Conservation (phyloP, 2,113 vertebrate species). For the Lichenostomus cassidix region DNA sequence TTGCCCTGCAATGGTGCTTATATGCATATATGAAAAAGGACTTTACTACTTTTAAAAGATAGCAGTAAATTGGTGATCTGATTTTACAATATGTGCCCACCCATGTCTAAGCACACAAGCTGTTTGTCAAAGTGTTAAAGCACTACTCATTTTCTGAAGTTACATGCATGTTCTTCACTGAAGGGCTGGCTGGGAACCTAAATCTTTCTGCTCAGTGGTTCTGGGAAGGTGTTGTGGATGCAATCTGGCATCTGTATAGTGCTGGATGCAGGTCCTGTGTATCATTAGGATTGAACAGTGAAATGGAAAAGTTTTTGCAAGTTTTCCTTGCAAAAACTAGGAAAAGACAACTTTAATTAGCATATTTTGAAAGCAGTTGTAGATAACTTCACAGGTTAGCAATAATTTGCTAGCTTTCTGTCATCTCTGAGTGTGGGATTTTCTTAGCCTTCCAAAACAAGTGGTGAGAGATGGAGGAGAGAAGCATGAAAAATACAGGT, state of each 20-base stretch:
- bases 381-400: background rate
- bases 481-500: background rate
- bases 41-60: background rate
- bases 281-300: background rate
- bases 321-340: background rate
- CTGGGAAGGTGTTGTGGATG: background rate
- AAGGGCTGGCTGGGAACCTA: background rate
- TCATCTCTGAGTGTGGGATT: background rate
- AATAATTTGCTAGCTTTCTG: background rate
- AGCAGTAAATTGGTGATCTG: background rate
- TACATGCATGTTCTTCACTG: background rate
- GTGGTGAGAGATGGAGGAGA: background rate
- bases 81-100: background rate
- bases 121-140: background rate
- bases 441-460: background rate
- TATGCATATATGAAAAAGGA: too few species aligned
- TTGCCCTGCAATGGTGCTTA: background rate
- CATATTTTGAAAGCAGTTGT: background rate
- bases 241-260: background rate
- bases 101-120: background rate
- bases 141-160: background rate
- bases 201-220: background rate
- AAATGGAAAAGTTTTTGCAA: too few species aligned
- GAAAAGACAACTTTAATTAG: background rate
- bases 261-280: accelerated